These are phyloP conservation scores for Notospermus geniculatus DNA, from an alignment of 1,140 invertebrate species.

Conservation along the genomic window DNA sequence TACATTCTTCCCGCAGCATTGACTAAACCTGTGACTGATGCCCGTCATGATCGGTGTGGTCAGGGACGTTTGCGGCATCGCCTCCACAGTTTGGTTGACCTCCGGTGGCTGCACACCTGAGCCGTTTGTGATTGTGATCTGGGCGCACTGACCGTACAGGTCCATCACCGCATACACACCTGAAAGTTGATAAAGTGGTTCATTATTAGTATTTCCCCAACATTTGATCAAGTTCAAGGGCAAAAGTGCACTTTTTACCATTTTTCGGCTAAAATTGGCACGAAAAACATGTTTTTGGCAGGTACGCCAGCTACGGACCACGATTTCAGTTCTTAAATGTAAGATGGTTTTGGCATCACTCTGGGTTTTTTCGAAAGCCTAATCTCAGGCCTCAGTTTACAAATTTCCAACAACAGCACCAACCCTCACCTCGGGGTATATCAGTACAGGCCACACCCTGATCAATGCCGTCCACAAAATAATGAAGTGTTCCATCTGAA, in stretches of 20 bases:
- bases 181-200: slow-evolving; percentile 32
- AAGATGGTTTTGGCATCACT: no score
- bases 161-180: slow-evolving; percentile 91
- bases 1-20: slow-evolving; percentile 73
- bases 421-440: slow-evolving; percentile 67
- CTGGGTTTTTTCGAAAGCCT: no score
- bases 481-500: slow-evolving; percentile 79
- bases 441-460: slow-evolving; percentile 83
- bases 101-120: slow-evolving; percentile 36
- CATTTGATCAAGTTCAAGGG: no score
- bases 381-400: no score
- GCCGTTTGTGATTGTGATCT: slow-evolving; percentile 65
- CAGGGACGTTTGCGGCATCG: background rate
- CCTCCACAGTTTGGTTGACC: slow-evolving; percentile 27
- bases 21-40: slow-evolving; percentile 59
- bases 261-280: background rate
- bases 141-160: slow-evolving; percentile 90
- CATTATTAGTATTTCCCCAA: no score
- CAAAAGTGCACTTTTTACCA: no score
- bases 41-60: slow-evolving; percentile 25
- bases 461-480: slow-evolving; percentile 86
- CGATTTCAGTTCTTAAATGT: no score
- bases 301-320: no score
- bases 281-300: background rate
- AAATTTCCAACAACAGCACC: no score